Base-by-base conservation (phyloP, 2,888 invertebrate genomes). In the Rhagophthalmus giganteus region DNA sequence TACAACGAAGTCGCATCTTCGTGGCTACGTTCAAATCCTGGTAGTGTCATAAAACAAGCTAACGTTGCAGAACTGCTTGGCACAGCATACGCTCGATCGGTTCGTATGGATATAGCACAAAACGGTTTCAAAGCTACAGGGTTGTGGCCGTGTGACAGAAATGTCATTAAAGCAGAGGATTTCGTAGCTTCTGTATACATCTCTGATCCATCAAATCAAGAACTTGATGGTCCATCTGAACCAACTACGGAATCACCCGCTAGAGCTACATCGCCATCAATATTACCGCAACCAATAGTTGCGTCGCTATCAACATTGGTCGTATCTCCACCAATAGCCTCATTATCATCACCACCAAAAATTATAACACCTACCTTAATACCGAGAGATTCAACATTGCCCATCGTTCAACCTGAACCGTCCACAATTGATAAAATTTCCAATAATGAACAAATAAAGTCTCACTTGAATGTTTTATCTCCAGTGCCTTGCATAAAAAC, bases 121-220 rank as follows among this genome's bases (percentile, higher is more conserved):
- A 46, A 13, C n/a, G 45, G 45, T 16, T 45, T 45, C n/a, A n/a
- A n/a, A n/a, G n/a, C n/a, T 27, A 20, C 37, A 14, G 46, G 38
- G 15, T 10, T 38, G 10, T 12, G 14, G 30, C 27, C 34, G 6
- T 9, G 34, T 9, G 26, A 46, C 31, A 14, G 15, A 45, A 35
- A 35, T 28, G 31, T 45, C 10, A 15, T 45, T 11, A 9, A 30
- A 7, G 35, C 34, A 25, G 35, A 25, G 9, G 35, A 45, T 9
- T 45, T 45, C 28, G 10, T 27, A 27, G n/a, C n/a, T 27, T 27
- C 27, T 3, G 9, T n/a, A 27, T n/a, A 27, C n/a, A n/a, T 27
- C 27, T 3, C n/a, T 27, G 27, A 27, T 27, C 27, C 3, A 27
- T 27, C n/a, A 27, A n/a, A 27, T n/a, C 27, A 27, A 27, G 27